Evolutionary conservation across 2,113 vertebrate genomes (phyloP).

Genomic region (Panurus biarmicus): DNA sequence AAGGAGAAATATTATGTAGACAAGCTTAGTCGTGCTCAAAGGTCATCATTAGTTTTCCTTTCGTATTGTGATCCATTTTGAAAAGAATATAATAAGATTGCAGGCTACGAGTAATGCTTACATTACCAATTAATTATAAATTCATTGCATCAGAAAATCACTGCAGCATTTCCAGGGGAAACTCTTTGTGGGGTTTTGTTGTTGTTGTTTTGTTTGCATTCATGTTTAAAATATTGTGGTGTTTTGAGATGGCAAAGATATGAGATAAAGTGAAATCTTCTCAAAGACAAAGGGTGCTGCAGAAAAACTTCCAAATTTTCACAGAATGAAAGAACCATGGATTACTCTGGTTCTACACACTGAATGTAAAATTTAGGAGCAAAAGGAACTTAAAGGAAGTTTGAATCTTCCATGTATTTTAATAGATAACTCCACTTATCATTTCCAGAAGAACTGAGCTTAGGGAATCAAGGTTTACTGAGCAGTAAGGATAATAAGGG

Average conservation of each 20-base stretch:
- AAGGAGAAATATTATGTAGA: background rate
- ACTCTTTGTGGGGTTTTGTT: accelerated
- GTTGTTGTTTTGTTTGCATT: background rate
- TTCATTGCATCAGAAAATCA: background rate
- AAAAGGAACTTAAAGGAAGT: background rate
- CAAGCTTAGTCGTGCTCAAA: background rate
- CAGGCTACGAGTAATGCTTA: background rate
- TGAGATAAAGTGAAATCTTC: background rate
- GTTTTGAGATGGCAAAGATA: background rate
- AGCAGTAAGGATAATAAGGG: background rate
- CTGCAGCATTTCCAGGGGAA: background rate
- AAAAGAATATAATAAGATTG: background rate
- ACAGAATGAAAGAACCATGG: background rate
- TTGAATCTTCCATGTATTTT: background rate
- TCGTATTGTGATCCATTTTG: background rate
- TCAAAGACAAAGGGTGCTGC: background rate
- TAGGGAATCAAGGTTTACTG: background rate
- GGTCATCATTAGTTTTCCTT: background rate
- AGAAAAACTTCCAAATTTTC: background rate
- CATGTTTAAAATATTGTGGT: background rate
- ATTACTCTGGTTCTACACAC: background rate
- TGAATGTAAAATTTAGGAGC: background rate
- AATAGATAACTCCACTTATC: background rate
- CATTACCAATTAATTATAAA: background rate
- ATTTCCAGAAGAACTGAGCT: background rate